Percentiles rank a stretch among this genome's conserved stretches.
Evolutionary conservation across 2,888 invertebrate genomes (phyloP).

Genomic region (Hedychridium roseum): DNA sequence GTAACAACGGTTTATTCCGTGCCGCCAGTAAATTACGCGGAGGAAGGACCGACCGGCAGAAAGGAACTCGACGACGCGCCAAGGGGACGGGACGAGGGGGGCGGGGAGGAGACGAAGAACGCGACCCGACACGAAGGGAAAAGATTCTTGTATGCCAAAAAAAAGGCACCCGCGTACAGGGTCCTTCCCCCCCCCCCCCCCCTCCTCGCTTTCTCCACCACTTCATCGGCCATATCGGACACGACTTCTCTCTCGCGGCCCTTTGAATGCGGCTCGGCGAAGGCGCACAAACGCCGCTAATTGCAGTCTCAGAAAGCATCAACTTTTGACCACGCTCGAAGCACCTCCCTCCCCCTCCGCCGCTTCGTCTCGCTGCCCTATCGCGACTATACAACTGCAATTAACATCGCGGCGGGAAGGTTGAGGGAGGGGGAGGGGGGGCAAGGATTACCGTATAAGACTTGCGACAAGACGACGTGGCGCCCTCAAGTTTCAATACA

Average conservation of each 20-base stretch:
- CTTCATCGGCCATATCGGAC: background rate
- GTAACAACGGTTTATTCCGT: constrained; percentile 44
- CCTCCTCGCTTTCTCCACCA: background rate
- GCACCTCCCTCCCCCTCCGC: background rate
- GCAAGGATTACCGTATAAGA: too few species aligned
- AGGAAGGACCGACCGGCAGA: constrained; percentile 11
- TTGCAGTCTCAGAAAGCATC: constrained; percentile 25
- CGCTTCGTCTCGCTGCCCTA: too few species aligned
- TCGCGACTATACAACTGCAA: too few species aligned
- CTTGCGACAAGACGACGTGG: too few species aligned
- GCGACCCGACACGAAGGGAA: too few species aligned
- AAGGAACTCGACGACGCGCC: constrained; percentile 6
- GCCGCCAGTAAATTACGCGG: constrained; percentile 39
- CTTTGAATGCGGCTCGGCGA: constrained; percentile 19
- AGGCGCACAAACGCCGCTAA: constrained; percentile 33
- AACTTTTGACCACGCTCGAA: constrained; percentile 14
- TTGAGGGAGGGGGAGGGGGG: too few species aligned
- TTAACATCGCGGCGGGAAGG: too few species aligned
- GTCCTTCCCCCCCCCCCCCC: background rate
- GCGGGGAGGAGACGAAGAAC: background rate
- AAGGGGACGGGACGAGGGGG: background rate
- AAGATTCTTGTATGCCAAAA: constrained; percentile 3
- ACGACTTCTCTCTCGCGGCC: background rate
- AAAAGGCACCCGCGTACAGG: constrained; percentile 20
- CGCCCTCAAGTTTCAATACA: constrained; percentile 23